Evolutionary conservation across 2,113 vertebrate genomes (phyloP).

Genomic region (Brachyhypopomus occidentalis): DNA sequence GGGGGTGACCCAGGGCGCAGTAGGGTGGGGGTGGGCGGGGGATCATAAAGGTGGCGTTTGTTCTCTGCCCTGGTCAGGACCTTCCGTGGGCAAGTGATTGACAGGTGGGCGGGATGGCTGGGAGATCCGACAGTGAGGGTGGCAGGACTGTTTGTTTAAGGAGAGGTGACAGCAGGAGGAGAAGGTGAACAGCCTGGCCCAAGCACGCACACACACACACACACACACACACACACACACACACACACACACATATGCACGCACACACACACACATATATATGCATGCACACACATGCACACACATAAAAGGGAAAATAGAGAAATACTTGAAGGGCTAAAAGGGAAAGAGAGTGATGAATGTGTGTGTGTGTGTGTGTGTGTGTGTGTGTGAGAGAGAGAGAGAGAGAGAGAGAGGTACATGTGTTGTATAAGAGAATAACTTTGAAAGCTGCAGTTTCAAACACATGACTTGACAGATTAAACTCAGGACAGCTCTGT

Average conservation of each 20-base stretch:
- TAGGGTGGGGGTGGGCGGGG: background rate
- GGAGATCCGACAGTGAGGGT: conserved; percentile 32
- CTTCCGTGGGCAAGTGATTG: conserved; percentile 63
- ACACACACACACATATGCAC: too few relatives aligned
- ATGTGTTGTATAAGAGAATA: too few relatives aligned
- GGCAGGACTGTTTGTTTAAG: conserved; percentile 57
- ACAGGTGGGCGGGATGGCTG: conserved; percentile 57
- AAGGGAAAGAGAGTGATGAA: background rate
- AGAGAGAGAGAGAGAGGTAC: conserved; percentile 1
- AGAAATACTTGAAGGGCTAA: too few relatives aligned
- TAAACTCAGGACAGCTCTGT: background rate
- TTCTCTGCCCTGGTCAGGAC: conserved; percentile 63
- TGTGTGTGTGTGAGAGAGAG: conserved; percentile 50
- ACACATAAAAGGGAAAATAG: too few relatives aligned
- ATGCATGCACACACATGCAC: too few relatives aligned
- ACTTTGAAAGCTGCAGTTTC: background rate
- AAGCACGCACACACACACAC: background rate
- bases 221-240: background rate
- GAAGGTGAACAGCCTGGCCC: background rate
- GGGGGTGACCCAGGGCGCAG: background rate
- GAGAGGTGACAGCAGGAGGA: conserved; percentile 46
- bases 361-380: conserved; percentile 56
- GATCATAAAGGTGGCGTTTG: conserved; percentile 74
- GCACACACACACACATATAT: too few relatives aligned
- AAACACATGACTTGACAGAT: conserved; percentile 24